Conservation (phyloP, 2,888 invertebrate species). For the Philereme transversata region DNA sequence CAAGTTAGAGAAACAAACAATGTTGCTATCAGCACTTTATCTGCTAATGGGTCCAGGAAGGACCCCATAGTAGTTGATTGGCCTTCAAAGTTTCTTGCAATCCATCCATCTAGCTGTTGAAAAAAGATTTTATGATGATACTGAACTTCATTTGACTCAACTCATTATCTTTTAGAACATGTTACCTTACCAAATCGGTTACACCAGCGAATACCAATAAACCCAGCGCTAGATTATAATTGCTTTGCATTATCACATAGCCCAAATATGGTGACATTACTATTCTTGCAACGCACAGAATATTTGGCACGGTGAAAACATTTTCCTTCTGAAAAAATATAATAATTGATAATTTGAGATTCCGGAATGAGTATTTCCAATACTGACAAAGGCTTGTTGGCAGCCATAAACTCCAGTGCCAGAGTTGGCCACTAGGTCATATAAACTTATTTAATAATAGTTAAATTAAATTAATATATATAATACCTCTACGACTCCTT, state of each 20-base stretch:
- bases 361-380: neutral
- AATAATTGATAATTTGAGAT: neutral
- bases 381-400: too few species aligned
- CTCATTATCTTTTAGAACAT: neutral
- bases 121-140: neutral
- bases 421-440: too few species aligned
- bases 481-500: constrained; percentile 88
- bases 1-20: constrained; percentile 94
- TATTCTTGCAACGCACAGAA: constrained; percentile 94
- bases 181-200: constrained; percentile 91
- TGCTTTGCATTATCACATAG: constrained; percentile 92
- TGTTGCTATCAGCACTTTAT: constrained; percentile 96
- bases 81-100: constrained; percentile 95
- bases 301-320: constrained; percentile 96
- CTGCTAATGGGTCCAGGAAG: constrained; percentile 98
- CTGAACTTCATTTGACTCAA: neutral
- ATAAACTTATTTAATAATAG: neutral
- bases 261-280: constrained; percentile 94
- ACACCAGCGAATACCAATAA: constrained; percentile 94
- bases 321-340: constrained; percentile 88
- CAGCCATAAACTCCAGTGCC: too few species aligned
- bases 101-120: constrained; percentile 96
- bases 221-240: constrained; percentile 91
- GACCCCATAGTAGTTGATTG: constrained; percentile 97
- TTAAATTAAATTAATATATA: constrained; percentile 1